Evolutionary conservation across 2,113 vertebrate genomes (phyloP).

Genomic region (Puffinus mauretanicus): DNA sequence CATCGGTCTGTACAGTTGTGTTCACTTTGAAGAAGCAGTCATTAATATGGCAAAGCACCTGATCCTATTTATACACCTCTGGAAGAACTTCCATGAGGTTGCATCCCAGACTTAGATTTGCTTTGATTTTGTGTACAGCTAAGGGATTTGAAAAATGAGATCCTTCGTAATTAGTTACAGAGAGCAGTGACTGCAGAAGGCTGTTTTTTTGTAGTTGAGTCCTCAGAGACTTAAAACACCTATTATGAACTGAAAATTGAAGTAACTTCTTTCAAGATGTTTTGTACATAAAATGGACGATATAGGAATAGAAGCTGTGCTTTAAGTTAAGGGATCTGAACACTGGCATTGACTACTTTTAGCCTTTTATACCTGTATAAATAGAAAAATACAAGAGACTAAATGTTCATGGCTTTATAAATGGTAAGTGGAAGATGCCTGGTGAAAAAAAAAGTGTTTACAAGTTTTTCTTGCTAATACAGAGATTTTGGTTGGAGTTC

Average conservation of each 20-base stretch:
- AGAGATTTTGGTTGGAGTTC: not conserved
- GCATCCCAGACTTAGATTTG: not conserved
- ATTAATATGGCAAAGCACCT: not conserved
- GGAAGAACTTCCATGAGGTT: not conserved
- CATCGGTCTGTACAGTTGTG: not conserved
- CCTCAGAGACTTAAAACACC: not conserved
- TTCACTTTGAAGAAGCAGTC: not conserved
- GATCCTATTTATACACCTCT: not conserved
- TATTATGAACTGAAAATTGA: not conserved
- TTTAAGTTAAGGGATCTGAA: not conserved
- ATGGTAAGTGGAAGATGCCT: not conserved
- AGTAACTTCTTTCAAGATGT: not conserved
- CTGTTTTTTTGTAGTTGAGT: not conserved
- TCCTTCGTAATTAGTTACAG: not conserved
- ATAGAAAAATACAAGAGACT: not conserved
- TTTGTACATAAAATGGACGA: not conserved
- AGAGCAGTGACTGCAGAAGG: not conserved
- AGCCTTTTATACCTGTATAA: not conserved
- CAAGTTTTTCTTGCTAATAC: not conserved
- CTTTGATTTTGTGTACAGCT: not conserved
- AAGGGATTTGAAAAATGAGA: not conserved
- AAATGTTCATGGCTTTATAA: not conserved
- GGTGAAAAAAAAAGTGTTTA: not conserved
- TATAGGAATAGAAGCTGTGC: not conserved
- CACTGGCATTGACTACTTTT: not conserved